phyloP scores from a whole-genome alignment of 2,113 vertebrate species.

The Megatriorchis doriae region DNA sequence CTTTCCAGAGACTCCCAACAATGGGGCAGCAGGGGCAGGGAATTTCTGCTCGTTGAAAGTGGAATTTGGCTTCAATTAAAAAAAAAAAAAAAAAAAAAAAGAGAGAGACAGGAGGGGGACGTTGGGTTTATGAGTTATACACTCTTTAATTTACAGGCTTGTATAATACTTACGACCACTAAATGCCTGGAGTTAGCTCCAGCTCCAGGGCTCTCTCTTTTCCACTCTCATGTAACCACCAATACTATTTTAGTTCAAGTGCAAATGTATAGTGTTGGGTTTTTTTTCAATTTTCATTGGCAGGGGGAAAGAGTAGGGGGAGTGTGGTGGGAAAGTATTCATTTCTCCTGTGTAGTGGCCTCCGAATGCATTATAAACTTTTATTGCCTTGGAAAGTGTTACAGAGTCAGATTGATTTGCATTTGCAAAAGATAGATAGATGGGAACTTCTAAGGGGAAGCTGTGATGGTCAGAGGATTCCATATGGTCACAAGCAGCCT shows the following conservation, averaged over 20 bases:
- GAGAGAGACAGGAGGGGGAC: neutral
- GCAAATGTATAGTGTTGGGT: neutral
- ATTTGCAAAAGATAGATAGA: constrained; percentile 6
- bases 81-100: neutral
- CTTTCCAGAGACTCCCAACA: constrained; percentile 1
- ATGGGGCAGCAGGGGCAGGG: neutral
- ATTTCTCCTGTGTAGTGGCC: neutral
- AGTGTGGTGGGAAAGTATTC: neutral
- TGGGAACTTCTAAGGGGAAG: neutral
- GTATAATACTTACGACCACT: neutral
- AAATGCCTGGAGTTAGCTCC: neutral
- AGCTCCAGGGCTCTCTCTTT: neutral
- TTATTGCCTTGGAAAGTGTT: constrained; percentile 27
- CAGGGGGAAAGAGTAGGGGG: neutral
- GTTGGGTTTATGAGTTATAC: neutral
- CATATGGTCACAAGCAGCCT: neutral
- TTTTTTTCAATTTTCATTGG: neutral
- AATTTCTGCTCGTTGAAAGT: neutral
- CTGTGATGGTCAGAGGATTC: neutral
- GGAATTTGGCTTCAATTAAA: constrained; percentile 42
- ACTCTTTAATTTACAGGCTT: constrained; percentile 9
- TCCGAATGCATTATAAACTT: constrained; percentile 14
- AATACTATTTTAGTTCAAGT: neutral
- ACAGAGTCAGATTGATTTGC: neutral
- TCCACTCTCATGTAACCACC: neutral